Evolutionary conservation across 2,113 vertebrate species (phyloP).

Genomic region (Leptosomus discolor): DNA sequence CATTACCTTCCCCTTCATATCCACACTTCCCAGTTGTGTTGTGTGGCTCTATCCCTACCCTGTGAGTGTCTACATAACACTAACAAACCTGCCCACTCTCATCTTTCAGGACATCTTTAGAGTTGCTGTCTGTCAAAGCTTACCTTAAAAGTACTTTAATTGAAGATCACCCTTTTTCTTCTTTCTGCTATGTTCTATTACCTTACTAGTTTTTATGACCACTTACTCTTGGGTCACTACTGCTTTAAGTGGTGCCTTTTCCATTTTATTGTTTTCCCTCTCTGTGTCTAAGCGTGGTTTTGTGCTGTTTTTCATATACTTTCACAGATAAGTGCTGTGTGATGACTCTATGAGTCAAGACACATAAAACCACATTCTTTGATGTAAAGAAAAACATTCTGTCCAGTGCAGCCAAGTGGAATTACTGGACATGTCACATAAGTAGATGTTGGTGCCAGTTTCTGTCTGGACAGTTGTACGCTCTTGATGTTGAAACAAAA

Average conservation of each 20-base stretch:
- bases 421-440: slow-evolving; percentile 3
- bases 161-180: neutral
- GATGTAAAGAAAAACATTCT: slow-evolving; percentile 52
- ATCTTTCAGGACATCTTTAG: neutral
- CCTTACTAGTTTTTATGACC: neutral
- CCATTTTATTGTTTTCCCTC: neutral
- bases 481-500: neutral
- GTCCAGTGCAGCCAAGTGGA: slow-evolving; percentile 17
- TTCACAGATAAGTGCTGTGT: slow-evolving; percentile 8
- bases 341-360: slow-evolving; percentile 23
- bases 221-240: neutral
- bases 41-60: neutral
- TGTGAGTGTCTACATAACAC: neutral
- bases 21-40: neutral
- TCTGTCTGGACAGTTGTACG: slow-evolving; percentile 3
- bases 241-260: neutral
- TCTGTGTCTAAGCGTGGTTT: neutral
- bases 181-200: neutral
- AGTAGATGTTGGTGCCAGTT: slow-evolving; percentile 16
- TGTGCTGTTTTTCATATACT: neutral
- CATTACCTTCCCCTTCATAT: neutral
- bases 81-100: neutral
- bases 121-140: neutral
- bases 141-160: neutral
- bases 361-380: slow-evolving; percentile 1